Evolutionary conservation across 1,140 invertebrate species (phyloP).

Genomic region (Cyclargus thomasi): DNA sequence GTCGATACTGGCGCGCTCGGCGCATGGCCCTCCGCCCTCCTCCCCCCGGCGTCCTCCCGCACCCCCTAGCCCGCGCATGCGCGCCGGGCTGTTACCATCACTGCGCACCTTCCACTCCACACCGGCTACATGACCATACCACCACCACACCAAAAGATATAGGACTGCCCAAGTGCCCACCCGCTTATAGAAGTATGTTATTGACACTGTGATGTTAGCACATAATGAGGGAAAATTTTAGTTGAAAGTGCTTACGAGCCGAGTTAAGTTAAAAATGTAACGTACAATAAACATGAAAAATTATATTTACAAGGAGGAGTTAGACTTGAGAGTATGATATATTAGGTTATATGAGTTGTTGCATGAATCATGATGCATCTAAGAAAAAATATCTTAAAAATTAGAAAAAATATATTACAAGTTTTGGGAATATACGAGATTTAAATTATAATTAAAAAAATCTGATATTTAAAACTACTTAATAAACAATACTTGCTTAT

Average conservation of each 20-base stretch:
- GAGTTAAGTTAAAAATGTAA: no score
- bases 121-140: conserved; percentile 31
- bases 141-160: conserved; percentile 24
- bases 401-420: no score
- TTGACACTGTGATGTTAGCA: not conserved
- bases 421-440: no score
- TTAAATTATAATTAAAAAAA: no score
- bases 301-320: no score
- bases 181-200: not conserved
- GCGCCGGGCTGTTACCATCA: conserved; percentile 28
- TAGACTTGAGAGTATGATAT: no score
- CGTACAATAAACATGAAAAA: no score
- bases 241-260: not conserved
- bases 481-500: no score
- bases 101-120: conserved; percentile 38
- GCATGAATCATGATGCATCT: no score
- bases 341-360: no score
- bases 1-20: conserved; percentile 63
- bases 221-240: not conserved
- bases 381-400: no score
- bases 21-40: conserved; percentile 38
- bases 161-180: conserved; percentile 2
- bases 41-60: conserved; percentile 24
- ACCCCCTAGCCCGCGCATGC: conserved; percentile 32
- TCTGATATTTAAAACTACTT: no score